These are phyloP conservation scores for Dermochelys coriacea DNA, from an alignment of 2,797 vertebrate genomes.

Conservation along the genomic window DNA sequence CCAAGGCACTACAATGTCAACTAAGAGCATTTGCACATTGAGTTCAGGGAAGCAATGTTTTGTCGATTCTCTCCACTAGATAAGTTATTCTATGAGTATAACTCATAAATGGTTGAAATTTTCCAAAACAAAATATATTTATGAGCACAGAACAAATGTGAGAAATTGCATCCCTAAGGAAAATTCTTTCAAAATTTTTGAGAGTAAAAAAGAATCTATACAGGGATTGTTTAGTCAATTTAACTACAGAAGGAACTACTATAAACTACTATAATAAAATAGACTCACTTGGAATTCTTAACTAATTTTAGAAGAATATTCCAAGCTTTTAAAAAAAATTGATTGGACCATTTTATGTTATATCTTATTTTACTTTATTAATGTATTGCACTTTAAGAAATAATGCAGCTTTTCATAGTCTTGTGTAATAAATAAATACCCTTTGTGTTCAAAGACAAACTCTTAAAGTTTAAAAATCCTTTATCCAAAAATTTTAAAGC, in stretches of 20 bases:
- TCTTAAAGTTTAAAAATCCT: not conserved
- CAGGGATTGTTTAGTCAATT: not conserved
- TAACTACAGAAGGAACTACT: not conserved
- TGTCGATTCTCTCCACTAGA: not conserved
- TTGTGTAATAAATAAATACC: conserved; percentile 17
- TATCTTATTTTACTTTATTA: conserved; percentile 26
- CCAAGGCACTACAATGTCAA: not conserved
- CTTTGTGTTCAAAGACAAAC: conserved; percentile 47
- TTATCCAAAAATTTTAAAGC: conserved; percentile 25
- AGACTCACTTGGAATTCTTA: not conserved
- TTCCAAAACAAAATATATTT: not conserved
- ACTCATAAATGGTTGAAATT: not conserved
- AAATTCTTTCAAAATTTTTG: not conserved
- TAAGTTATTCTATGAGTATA: not conserved
- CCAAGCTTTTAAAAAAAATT: conserved; percentile 41
- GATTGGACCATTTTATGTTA: conserved; percentile 17
- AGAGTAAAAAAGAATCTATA: not conserved
- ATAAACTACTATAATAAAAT: not conserved
- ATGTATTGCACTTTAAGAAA: conserved; percentile 32
- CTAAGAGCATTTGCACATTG: not conserved
- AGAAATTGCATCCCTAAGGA: not conserved
- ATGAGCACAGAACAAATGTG: not conserved
- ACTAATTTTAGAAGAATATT: not conserved
- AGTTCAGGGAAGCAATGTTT: not conserved
- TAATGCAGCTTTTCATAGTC: conserved; percentile 18